phyloP scores from a whole-genome alignment of 2,113 vertebrate species.

The Camelus bactrianus region DNA sequence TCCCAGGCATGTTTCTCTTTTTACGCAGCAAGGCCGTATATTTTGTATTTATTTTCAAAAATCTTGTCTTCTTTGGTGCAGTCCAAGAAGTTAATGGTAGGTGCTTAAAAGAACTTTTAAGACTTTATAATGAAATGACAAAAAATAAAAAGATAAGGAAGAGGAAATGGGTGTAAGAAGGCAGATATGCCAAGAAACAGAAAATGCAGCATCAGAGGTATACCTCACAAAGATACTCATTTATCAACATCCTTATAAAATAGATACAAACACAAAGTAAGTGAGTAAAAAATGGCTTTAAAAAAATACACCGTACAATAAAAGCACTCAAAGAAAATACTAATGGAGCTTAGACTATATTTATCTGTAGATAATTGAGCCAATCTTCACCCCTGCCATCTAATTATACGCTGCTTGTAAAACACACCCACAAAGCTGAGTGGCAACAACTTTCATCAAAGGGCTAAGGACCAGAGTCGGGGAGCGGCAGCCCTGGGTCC shows the following conservation, averaged over 20 bases:
- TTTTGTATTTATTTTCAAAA: background rate
- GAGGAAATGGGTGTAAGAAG: background rate
- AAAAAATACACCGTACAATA: background rate
- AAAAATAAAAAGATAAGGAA: background rate
- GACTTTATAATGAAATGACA: background rate
- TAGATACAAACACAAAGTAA: background rate
- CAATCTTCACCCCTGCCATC: background rate
- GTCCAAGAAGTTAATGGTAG: background rate
- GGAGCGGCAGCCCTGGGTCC: rapidly evolving
- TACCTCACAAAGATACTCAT: background rate
- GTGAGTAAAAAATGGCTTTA: too few relatives aligned
- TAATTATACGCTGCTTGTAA: background rate
- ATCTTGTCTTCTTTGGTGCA: background rate
- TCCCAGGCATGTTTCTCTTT: background rate
- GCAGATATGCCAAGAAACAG: rapidly evolving
- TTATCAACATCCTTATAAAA: background rate
- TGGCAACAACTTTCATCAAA: background rate
- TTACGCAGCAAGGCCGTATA: too few relatives aligned
- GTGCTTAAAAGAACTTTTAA: background rate
- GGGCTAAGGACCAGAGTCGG: background rate
- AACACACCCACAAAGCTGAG: background rate
- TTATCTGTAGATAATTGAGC: too few relatives aligned
- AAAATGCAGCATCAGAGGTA: background rate
- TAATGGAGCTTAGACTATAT: background rate
- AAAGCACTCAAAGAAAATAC: background rate